Percentiles rank a stretch among this genome's conserved stretches.
Evolutionary conservation across 2,888 invertebrate genomes (phyloP).

Genomic region (Xanthia togata): DNA sequence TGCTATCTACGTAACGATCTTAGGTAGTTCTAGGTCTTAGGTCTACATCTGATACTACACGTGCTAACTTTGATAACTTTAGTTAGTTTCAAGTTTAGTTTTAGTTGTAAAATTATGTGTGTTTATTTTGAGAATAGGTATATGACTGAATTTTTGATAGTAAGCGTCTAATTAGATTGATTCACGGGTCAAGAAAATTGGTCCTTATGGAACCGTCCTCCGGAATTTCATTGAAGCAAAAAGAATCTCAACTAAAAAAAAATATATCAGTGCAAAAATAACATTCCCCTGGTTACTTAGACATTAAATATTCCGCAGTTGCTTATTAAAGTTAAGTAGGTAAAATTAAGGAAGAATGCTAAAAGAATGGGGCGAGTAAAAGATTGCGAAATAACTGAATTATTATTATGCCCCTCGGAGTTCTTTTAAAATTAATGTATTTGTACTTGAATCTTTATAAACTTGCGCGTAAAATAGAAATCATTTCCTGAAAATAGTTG

Average conservation of each 20-base stretch:
- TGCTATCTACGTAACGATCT: constrained; percentile 49
- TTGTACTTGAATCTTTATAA: constrained; percentile 43
- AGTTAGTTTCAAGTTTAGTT: constrained; percentile 30
- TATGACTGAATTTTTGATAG: neutral
- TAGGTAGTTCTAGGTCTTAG: constrained; percentile 44
- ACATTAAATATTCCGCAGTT: constrained; percentile 40
- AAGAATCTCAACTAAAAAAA: neutral
- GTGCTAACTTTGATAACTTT: constrained; percentile 46
- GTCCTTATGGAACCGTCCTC: neutral
- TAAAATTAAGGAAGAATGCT: constrained; percentile 36
- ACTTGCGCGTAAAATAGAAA: constrained; percentile 19
- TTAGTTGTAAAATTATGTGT: constrained; percentile 21
- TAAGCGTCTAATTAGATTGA: neutral
- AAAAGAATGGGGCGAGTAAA: constrained; percentile 39
- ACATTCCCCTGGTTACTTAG: constrained; percentile 21
- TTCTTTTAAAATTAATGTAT: constrained; percentile 47
- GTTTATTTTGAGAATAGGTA: constrained; percentile 12
- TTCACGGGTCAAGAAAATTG: neutral
- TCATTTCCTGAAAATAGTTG: neutral
- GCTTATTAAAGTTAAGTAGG: constrained; percentile 41
- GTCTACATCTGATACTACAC: constrained; percentile 47
- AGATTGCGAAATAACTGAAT: constrained; percentile 53
- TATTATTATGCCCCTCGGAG: constrained; percentile 39
- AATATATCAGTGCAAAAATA: constrained; percentile 8
- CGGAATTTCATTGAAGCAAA: neutral